Percentiles rank a stretch among this genome's conserved stretches.
phyloP scores from a whole-genome alignment of 2,888 invertebrate species.

The Troides oblongomaculatus region DNA sequence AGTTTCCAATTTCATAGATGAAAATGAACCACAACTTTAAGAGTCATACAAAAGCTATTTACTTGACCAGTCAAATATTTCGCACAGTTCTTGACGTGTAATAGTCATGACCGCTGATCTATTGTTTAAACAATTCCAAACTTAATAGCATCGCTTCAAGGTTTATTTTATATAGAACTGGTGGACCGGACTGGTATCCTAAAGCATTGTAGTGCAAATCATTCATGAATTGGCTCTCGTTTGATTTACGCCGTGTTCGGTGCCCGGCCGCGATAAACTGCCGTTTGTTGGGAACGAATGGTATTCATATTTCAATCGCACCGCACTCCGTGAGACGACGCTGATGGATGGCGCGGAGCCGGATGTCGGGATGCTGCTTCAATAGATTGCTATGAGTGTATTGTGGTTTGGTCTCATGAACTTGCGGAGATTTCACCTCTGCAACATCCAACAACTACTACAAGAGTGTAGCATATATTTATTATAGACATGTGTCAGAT shows the following conservation, averaged over 20 bases:
- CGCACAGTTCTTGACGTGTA: conserved; percentile 55
- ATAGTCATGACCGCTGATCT: conserved; percentile 33
- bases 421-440: no score
- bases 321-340: conserved; percentile 35
- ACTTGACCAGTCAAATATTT: conserved; percentile 9
- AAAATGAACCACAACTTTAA: no score
- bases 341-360: conserved; percentile 25
- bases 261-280: conserved; percentile 26
- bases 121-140: neutral
- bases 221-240: conserved; percentile 52
- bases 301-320: conserved; percentile 42
- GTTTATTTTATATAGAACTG: conserved; percentile 31
- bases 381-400: conserved; percentile 9
- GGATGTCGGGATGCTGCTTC: conserved; percentile 9
- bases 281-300: conserved; percentile 28
- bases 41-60: neutral
- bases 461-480: no score
- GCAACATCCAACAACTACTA: no score
- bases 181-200: conserved; percentile 45
- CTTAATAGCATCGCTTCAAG: neutral
- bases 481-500: no score
- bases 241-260: conserved; percentile 46
- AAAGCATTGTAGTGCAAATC: conserved; percentile 53
- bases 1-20: no score
- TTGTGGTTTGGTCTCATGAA: no score